A percentile compares a stretch with the other conserved stretches of the same genome.
Conservation (phyloP, 2,797 vertebrate species). For the Propithecus perrieri region DNA sequence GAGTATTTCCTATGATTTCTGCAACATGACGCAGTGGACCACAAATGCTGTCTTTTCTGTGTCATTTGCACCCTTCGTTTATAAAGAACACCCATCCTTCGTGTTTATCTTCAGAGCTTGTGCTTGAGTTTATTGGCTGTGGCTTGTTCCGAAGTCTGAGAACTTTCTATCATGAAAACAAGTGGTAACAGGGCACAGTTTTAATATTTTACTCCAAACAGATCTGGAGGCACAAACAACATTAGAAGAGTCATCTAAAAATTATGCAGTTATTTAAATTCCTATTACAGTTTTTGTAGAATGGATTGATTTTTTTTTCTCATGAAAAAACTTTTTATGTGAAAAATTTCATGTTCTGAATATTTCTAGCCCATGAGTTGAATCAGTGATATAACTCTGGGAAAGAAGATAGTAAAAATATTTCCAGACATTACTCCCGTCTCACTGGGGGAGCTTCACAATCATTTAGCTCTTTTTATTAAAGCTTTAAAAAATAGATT, state of each 20-base stretch:
- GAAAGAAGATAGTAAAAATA: not conserved
- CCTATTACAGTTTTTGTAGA: not conserved
- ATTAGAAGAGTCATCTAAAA: not conserved
- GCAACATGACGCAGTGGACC: not conserved
- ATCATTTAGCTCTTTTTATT: not conserved
- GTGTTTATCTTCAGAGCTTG: not conserved
- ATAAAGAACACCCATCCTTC: not conserved
- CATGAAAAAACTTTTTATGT: not conserved
- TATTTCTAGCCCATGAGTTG: not conserved
- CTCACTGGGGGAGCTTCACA: not conserved
- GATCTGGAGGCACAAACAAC: not conserved
- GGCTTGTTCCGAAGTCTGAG: not conserved
- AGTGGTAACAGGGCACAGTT: not conserved
- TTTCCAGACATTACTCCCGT: not conserved
- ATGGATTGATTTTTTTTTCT: not conserved
- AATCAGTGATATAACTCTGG: not conserved
- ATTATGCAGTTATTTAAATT: not conserved
- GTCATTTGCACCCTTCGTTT: not conserved
- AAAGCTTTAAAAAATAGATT: not conserved
- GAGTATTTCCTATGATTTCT: not conserved
- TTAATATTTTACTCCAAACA: not conserved
- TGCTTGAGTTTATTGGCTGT: not conserved
- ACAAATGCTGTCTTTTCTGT: not conserved
- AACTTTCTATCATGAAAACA: not conserved
- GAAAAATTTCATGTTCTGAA: not conserved